phyloP scores from a whole-genome alignment of 2,888 invertebrate species.

The Ophioninae sp. region DNA sequence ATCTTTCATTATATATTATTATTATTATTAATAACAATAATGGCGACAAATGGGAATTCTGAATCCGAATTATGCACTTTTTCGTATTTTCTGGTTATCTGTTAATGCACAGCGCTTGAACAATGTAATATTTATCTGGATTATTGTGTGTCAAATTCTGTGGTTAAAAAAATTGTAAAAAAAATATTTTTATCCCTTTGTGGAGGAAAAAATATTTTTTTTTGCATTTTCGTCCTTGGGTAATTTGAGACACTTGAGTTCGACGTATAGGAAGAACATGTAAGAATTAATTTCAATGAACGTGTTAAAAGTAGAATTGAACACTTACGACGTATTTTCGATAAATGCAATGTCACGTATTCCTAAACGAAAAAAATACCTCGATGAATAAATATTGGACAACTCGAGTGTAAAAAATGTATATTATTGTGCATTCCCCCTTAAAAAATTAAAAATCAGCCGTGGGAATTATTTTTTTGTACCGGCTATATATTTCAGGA shows the following conservation, averaged over 20 bases:
- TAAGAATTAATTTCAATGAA: neutral
- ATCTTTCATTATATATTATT: too few relatives aligned
- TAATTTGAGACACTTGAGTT: neutral
- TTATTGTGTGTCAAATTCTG: neutral
- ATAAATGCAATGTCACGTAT: neutral
- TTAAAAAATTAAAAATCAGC: neutral
- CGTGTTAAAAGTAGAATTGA: too few relatives aligned
- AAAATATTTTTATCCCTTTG: neutral
- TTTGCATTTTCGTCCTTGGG: neutral
- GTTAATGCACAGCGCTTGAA: too few relatives aligned
- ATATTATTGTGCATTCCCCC: neutral
- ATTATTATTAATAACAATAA: too few relatives aligned
- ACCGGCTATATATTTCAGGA: neutral
- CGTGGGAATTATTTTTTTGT: neutral
- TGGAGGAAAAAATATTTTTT: neutral
- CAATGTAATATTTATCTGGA: neutral
- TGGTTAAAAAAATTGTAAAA: neutral
- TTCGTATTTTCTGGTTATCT: too few relatives aligned
- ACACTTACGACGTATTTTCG: neutral
- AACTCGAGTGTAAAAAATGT: neutral
- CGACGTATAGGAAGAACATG: neutral
- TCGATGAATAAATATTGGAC: neutral
- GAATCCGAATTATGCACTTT: too few relatives aligned
- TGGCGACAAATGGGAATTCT: too few relatives aligned
- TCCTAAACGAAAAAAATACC: too few relatives aligned